A percentile compares a stretch with the other conserved stretches of the same genome.
Conservation (phyloP, 2,888 invertebrate genomes). For the Leptinotarsa peninsularis region DNA sequence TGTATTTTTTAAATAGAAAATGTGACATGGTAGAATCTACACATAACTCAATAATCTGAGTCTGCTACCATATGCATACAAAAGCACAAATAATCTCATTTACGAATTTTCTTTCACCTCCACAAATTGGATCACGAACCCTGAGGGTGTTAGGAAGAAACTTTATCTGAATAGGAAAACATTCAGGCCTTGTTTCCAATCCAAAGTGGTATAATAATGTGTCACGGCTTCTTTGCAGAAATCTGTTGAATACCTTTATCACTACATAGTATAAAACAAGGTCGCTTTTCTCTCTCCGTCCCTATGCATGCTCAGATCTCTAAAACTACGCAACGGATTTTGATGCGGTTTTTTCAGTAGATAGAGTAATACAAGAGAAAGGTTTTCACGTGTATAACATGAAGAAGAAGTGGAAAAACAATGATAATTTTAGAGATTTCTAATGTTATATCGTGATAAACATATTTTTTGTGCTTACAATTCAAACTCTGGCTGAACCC, state of each 20-base stretch:
- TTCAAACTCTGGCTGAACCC: no score
- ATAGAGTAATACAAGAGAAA: no score
- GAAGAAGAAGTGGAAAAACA: no score
- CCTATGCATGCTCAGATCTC: no score
- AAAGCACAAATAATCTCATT: conserved; percentile 49
- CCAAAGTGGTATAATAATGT: conserved; percentile 31
- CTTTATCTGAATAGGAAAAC: conserved; percentile 34
- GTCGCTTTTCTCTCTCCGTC: no score
- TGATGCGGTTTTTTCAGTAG: no score
- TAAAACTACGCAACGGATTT: no score
- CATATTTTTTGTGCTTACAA: no score
- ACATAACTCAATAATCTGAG: conserved; percentile 29
- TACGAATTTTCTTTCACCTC: conserved; percentile 46
- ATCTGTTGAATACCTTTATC: neutral
- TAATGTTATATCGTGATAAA: no score
- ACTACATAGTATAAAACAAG: no score
- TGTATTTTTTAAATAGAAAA: neutral
- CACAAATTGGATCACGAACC: conserved; percentile 55
- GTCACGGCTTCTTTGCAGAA: neutral
- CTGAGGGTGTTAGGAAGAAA: conserved; percentile 41
- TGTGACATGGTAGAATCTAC: conserved; percentile 6
- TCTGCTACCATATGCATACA: conserved; percentile 32
- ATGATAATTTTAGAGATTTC: no score
- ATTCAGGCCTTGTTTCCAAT: conserved; percentile 46
- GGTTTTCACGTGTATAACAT: no score